A percentile compares a stretch with the other conserved stretches of the same genome.
phyloP scores from a whole-genome alignment of 2,888 invertebrate genomes.

The Dynastes hyllus region DNA sequence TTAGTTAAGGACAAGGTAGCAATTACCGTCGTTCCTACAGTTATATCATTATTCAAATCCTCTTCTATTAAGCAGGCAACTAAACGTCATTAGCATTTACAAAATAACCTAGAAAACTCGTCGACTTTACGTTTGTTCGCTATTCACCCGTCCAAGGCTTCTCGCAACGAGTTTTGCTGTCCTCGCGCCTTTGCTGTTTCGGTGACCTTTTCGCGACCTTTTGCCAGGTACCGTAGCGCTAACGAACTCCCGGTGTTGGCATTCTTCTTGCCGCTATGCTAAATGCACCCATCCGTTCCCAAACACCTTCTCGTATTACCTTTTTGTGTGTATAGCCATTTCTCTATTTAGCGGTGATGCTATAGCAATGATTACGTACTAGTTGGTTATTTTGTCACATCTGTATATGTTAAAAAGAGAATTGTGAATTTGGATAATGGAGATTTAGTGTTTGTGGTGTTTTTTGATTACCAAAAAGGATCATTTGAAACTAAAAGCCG shows the following conservation, averaged over 20 bases:
- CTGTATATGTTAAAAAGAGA: too few relatives aligned
- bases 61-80: neutral
- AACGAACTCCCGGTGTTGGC: conserved; percentile 16
- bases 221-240: conserved; percentile 8
- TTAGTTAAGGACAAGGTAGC: too few relatives aligned
- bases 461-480: too few relatives aligned
- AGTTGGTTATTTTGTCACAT: too few relatives aligned
- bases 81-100: neutral
- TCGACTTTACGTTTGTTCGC: neutral
- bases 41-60: too few relatives aligned
- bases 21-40: too few relatives aligned
- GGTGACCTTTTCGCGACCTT: conserved; percentile 11
- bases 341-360: neutral
- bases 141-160: neutral
- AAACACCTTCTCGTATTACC: neutral
- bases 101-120: neutral
- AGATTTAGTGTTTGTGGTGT: too few relatives aligned
- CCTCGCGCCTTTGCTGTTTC: neutral
- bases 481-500: too few relatives aligned
- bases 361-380: too few relatives aligned
- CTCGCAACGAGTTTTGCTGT: neutral
- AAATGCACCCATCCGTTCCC: neutral
- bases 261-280: neutral
- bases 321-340: neutral
- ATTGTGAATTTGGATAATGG: too few relatives aligned